phyloP scores from a whole-genome alignment of 2,888 invertebrate species.

The Falcaria lacertinaria region DNA sequence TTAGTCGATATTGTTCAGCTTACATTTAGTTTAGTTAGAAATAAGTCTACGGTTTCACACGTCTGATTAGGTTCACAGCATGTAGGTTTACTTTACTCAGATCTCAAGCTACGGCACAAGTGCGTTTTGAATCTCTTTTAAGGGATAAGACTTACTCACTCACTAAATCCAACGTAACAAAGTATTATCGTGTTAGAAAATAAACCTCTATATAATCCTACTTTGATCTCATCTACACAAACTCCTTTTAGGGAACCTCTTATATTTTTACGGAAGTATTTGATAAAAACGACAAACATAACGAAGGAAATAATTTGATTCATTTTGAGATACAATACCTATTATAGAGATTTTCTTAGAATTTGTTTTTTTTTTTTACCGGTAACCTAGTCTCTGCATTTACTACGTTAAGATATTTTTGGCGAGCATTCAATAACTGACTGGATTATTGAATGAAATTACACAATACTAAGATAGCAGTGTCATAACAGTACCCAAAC shows the following conservation, averaged over 20 bases:
- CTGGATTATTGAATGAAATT: background rate
- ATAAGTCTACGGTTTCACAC: conserved; percentile 36
- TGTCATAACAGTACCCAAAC: conserved; percentile 3
- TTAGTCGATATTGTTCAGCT: conserved; percentile 7
- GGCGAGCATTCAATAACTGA: conserved; percentile 17
- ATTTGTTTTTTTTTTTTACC: conserved; percentile 7
- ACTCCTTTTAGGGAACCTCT: conserved; percentile 34
- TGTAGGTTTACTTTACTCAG: conserved; percentile 25
- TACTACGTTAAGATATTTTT: conserved; percentile 18
- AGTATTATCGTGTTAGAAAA: conserved; percentile 17
- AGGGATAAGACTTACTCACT: background rate
- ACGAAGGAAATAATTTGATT: too few relatives aligned
- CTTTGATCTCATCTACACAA: conserved; percentile 56
- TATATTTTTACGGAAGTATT: too few relatives aligned
- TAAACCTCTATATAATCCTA: too few relatives aligned
- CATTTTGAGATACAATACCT: too few relatives aligned
- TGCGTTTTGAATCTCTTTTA: conserved; percentile 23
- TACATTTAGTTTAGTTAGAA: conserved; percentile 26
- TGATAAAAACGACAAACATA: too few relatives aligned
- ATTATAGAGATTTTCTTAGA: too few relatives aligned
- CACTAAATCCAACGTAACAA: conserved; percentile 3
- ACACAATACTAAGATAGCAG: conserved; percentile 3
- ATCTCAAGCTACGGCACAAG: conserved; percentile 32
- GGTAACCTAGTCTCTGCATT: conserved; percentile 45
- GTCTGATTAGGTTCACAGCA: conserved; percentile 14